Evolutionary conservation across 2,888 invertebrate species (phyloP).

Genomic region (Lasioglossum leucozonium): DNA sequence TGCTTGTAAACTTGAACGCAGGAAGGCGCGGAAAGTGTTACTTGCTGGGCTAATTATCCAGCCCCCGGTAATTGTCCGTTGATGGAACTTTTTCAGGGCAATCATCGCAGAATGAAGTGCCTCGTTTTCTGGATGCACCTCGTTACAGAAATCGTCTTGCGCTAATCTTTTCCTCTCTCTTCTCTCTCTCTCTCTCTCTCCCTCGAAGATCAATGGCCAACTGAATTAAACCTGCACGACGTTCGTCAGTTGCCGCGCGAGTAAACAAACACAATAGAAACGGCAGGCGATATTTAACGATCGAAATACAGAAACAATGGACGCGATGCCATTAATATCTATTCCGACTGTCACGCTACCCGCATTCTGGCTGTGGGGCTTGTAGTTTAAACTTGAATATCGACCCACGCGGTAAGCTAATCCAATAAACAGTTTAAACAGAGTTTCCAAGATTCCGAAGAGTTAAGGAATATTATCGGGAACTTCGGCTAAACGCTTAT

Average conservation of each 20-base stretch:
- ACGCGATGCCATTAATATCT: background rate
- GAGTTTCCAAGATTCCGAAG: background rate
- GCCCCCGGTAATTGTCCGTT: background rate
- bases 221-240: background rate
- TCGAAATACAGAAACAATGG: background rate
- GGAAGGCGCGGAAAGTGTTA: background rate
- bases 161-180: no score
- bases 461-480: background rate
- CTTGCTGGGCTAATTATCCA: background rate
- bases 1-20: background rate
- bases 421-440: background rate
- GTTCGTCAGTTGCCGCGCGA: no score
- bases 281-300: background rate
- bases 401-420: background rate
- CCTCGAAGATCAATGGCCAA: background rate
- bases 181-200: no score
- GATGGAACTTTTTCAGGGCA: conserved; percentile 6
- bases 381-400: background rate
- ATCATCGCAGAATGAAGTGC: background rate
- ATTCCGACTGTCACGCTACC: background rate
- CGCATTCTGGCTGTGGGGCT: background rate
- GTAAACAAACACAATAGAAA: no score
- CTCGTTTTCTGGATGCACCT: background rate
- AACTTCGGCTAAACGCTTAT: background rate
- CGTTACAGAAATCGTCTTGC: background rate